A percentile compares a stretch with the other conserved stretches of the same genome.
These are phyloP conservation scores for Mellivora capensis DNA, from an alignment of 2,113 vertebrate species.

Conservation along the genomic window DNA sequence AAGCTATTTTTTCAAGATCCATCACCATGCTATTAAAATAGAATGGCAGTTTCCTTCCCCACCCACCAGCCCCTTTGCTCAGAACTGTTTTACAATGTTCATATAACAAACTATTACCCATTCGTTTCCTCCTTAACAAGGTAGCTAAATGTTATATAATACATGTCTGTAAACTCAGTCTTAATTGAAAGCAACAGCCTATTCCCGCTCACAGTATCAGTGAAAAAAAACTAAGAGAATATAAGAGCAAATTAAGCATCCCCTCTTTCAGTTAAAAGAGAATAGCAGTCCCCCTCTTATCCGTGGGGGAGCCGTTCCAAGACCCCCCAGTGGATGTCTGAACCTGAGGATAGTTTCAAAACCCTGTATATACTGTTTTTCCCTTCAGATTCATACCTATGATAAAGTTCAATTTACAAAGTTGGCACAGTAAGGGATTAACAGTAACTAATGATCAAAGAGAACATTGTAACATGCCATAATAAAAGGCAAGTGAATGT, in stretches of 20 bases:
- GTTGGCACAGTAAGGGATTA: not conserved
- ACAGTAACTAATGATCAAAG: not conserved
- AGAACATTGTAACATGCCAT: not conserved
- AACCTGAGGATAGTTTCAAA: not conserved
- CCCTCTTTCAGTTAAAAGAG: not conserved
- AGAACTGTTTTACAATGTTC: not conserved
- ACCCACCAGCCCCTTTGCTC: not conserved
- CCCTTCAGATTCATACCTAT: not conserved
- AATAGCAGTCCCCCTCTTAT: not conserved
- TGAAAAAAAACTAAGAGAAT: not conserved
- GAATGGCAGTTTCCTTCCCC: not conserved
- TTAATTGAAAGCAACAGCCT: not conserved
- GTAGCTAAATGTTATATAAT: not conserved
- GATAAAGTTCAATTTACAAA: not conserved
- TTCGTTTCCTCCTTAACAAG: not conserved
- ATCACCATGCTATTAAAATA: not conserved
- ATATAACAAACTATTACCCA: not conserved
- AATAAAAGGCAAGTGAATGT: not conserved
- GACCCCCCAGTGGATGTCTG: not conserved
- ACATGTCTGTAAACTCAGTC: not conserved
- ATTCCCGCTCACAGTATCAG: not conserved
- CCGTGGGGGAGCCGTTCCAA: not conserved
- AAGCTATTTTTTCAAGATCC: not conserved
- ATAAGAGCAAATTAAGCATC: not conserved
- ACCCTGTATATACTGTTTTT: not conserved